phyloP scores from a whole-genome alignment of 2,113 vertebrate species.

The Aptenodytes forsteri region DNA sequence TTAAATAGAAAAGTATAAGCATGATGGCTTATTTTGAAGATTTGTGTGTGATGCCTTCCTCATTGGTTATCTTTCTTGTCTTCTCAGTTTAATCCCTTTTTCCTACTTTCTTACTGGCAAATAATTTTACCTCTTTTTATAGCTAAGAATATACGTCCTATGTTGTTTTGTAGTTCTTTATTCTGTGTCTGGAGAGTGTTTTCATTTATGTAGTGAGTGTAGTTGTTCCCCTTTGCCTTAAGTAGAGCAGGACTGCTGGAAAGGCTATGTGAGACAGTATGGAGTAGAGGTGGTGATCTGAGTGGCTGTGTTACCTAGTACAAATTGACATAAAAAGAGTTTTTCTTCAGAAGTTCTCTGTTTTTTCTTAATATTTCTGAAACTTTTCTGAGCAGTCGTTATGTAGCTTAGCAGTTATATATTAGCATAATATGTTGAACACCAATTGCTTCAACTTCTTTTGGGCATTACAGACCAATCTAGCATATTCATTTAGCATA shows the following conservation, averaged over 20 bases:
- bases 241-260: neutral
- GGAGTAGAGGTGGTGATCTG: neutral
- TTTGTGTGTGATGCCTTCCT: neutral
- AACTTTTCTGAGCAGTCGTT: neutral
- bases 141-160: neutral
- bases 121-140: neutral
- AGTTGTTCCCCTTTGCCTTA: neutral
- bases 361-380: neutral
- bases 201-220: neutral
- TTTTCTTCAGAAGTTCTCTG: neutral
- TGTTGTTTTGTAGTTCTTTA: neutral
- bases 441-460: neutral
- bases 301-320: neutral
- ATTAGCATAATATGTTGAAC: neutral
- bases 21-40: neutral
- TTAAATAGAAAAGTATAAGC: neutral
- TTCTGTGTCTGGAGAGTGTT: neutral
- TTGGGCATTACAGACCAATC: neutral
- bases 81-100: neutral
- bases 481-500: neutral
- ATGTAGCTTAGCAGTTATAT: neutral
- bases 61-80: neutral
- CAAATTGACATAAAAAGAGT: neutral
- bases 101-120: neutral
- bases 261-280: rapidly evolving